Base-by-base conservation (phyloP, 1,140 invertebrate genomes). In the Manduca sexta region DNA sequence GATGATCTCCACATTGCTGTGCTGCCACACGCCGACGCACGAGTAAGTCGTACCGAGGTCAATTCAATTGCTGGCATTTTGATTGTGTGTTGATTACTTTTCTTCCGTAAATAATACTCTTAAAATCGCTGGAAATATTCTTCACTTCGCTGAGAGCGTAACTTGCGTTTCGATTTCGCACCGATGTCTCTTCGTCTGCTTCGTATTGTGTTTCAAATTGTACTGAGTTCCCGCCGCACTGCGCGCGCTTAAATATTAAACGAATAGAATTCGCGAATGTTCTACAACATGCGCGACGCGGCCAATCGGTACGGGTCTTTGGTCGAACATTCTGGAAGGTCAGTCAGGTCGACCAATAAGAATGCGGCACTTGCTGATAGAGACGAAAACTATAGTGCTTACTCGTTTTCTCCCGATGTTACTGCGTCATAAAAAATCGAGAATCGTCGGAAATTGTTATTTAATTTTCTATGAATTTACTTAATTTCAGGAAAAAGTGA, bases 1-100 rank as follows among this genome's bases (percentile, higher is more conserved):
- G 64, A 97, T 97, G 68, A 97, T 97, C 89, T 98, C 96, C 43
- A 98, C 96, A 84, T 97, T 97, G 70, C 96, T 93, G 81, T 94
- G 92, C 79, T 83, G 97, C 95, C 34, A 97, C 92, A 94, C 33
- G 92, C 94, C 52, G 90, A 96, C 94, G 70, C 94, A 95, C 42
- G 93, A 95, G 73, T 95, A 95, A 44, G 94, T 95, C 12, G 94
- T 95, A 30, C 93, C 93, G 60, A 93, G 84, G 84, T 94, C 92
- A 63, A 94, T 94, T 73, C 92, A 66, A 93, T 90, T 52, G 92
- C 92, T 64, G 89, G 88, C 80, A 88, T 84, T 75, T 88, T 78
- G 34, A 40, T 10, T 40, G 10, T 40, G n/a, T n/a, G n/a, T n/a
- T n/a, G n/a, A n/a, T 18, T n/a, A 17, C 4, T 26, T 26, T 26